These are phyloP conservation scores for Smutsia gigantea DNA, from an alignment of 2,797 vertebrate species.

Conservation along the genomic window DNA sequence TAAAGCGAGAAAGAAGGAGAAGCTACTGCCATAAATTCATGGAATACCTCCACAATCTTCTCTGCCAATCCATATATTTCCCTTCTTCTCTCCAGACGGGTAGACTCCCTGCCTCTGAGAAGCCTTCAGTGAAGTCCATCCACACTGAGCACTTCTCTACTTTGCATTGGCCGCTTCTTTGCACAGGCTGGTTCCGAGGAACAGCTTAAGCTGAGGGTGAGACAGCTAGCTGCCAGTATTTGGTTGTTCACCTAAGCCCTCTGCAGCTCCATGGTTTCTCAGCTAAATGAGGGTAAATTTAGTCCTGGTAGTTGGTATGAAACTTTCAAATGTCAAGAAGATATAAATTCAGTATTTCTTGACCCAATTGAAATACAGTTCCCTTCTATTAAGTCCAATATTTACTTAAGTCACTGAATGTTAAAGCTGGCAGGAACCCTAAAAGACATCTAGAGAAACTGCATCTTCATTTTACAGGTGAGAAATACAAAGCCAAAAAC, in stretches of 20 bases:
- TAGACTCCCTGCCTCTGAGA: background rate
- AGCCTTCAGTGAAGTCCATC: background rate
- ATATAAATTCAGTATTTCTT: background rate
- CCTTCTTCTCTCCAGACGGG: background rate
- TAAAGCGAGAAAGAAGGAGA: background rate
- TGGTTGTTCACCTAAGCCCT: background rate
- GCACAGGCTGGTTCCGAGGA: background rate
- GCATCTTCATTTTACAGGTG: background rate
- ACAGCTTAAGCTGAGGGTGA: background rate
- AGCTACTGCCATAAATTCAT: background rate
- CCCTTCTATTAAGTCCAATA: background rate
- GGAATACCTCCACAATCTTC: background rate
- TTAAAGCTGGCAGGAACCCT: background rate
- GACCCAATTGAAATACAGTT: background rate
- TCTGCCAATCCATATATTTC: background rate
- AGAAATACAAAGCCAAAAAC: constrained; percentile 15
- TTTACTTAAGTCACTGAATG: constrained; percentile 18
- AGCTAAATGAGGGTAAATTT: background rate
- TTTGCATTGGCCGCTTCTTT: background rate
- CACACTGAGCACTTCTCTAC: no score
- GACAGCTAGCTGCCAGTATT: background rate
- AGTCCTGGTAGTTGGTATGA: background rate
- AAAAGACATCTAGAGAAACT: constrained; percentile 6
- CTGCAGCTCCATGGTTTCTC: background rate
- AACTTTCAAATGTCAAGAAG: background rate